A percentile compares a stretch with the other conserved stretches of the same genome.
Conservation (phyloP, 2,797 vertebrate species). For the Aotus griseimembra region DNA sequence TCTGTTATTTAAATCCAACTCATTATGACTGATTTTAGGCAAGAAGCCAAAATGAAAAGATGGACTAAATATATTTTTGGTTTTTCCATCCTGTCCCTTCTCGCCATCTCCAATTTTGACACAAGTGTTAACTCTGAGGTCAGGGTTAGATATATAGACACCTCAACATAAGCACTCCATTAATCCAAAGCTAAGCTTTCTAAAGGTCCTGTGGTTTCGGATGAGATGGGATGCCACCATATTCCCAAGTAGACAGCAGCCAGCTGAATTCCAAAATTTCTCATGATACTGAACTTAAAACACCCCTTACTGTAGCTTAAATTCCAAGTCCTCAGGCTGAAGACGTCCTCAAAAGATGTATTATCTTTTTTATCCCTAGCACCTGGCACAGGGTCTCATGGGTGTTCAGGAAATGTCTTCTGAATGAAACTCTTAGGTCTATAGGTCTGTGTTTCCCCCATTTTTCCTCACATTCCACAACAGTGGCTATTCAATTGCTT, state of each 20-base stretch:
- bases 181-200: conserved; percentile 13
- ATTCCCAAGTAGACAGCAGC: background rate
- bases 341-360: background rate
- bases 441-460: background rate
- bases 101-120: conserved; percentile 57
- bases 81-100: conserved; percentile 64
- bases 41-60: conserved; percentile 59
- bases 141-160: conserved; percentile 29
- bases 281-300: background rate
- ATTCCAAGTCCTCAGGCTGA: background rate
- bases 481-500: background rate
- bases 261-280: background rate
- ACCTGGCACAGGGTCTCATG: background rate
- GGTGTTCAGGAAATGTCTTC: background rate
- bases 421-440: background rate
- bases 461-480: background rate
- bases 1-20: conserved; percentile 76
- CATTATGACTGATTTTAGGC: conserved; percentile 64
- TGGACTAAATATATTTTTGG: conserved; percentile 60
- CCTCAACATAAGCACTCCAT: background rate
- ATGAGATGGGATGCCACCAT: background rate
- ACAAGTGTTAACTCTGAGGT: conserved; percentile 50
- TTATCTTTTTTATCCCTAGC: background rate
- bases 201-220: background rate
- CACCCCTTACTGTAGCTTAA: background rate